Evolutionary conservation across 2,888 invertebrate species (phyloP), one percentile per base, ranked within the genome.

Genomic region (Heliconius charithonia): DNA sequence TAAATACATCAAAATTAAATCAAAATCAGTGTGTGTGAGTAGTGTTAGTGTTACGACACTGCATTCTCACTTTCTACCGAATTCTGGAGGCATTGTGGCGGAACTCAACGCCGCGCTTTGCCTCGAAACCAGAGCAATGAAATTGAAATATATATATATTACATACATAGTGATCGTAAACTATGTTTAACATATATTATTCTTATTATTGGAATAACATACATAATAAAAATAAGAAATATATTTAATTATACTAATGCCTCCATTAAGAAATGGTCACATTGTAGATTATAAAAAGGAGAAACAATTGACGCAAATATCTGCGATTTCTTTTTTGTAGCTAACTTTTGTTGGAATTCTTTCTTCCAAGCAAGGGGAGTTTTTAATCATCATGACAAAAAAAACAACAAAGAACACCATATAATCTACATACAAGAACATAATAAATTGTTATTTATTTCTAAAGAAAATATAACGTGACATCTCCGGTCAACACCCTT

Each of bases 401-500:
- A 80, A 80, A 80, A 81, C 78, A 81, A 82, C 79, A 82, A 81
- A 77, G 75, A 73, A 56, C 22, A 56, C 9, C 51, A 27, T 56
- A 72, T 76, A 80, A 78, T 32, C 27, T 41, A 37, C 77, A 63
- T 71, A 77, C 51, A 65, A 82, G 75, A 56, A 75, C 76, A 77
- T 73, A 70, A 80, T 79, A 63, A 78, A 81, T 76, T 67, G 84
- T 84, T 83, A 76, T 65, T 79, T 76, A 63, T 78, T 66, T 76
- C 62, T 51, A 78, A 45, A 67, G 76, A 67, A 67, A 63, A 51
- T 27, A 29, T 87, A 88, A 83, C 87, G 87, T 87, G 88, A 87
- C 84, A 85, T 59, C 81, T 87, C 89, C 79, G 89, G 91, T 90
- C 91, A 89, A 87, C 91, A 90, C 88, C 90, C 90, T 87, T 81